Percentiles rank a stretch among this genome's conserved stretches.
phyloP scores from a whole-genome alignment of 2,888 invertebrate genomes.

The Hemicrepidius hirtus region DNA sequence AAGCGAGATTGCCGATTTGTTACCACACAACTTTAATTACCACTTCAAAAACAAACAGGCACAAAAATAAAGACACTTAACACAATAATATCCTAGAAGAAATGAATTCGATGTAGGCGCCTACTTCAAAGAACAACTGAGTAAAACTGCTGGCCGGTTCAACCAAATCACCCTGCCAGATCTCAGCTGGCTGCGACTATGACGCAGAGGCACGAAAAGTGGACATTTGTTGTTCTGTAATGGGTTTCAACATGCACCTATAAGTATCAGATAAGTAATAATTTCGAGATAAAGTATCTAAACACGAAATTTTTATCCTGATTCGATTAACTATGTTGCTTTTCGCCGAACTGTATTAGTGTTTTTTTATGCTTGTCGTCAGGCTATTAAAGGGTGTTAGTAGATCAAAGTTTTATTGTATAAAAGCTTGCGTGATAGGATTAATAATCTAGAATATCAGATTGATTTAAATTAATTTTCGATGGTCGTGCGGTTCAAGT shows the following conservation, averaged over 20 bases:
- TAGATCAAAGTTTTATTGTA: not conserved
- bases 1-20: too few relatives aligned
- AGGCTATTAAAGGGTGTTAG: not conserved
- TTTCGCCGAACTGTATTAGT: not conserved
- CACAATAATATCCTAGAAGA: not conserved
- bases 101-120: constrained; percentile 33
- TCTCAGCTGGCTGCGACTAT: constrained; percentile 51
- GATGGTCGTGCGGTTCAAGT: not conserved
- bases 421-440: not conserved
- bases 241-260: constrained; percentile 18
- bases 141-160: constrained; percentile 40
- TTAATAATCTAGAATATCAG: not conserved
- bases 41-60: not conserved
- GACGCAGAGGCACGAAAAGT: constrained; percentile 36
- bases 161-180: constrained; percentile 62
- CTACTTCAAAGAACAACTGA: constrained; percentile 40
- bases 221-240: constrained; percentile 13
- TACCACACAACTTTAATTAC: not conserved
- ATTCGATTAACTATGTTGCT: not conserved
- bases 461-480: not conserved
- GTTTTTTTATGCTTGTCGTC: constrained; percentile 6
- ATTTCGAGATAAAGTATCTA: constrained; percentile 11
- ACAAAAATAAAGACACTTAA: not conserved
- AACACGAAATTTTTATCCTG: not conserved
- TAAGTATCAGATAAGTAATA: constrained; percentile 1